phyloP scores from a whole-genome alignment of 2,888 invertebrate species.

The Gari tellinella region DNA sequence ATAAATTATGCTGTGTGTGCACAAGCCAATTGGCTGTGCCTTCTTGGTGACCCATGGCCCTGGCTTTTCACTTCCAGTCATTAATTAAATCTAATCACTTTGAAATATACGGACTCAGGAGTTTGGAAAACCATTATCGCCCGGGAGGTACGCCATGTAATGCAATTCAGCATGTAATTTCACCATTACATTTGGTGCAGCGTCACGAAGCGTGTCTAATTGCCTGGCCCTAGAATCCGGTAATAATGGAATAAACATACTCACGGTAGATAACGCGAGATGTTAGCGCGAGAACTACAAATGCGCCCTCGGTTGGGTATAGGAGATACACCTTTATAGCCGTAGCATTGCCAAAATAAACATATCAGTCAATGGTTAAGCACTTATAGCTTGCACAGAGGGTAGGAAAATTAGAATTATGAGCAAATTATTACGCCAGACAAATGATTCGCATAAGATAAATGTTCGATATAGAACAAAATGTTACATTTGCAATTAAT shows the following conservation, averaged over 20 bases:
- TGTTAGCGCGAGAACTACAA: not conserved
- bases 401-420: too few species aligned
- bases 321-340: not conserved
- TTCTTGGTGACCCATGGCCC: too few species aligned
- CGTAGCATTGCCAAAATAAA: not conserved
- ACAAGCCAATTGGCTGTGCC: too few species aligned
- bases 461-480: too few species aligned
- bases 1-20: too few species aligned
- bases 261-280: not conserved
- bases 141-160: not conserved
- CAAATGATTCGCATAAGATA: too few species aligned
- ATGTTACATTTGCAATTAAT: too few species aligned
- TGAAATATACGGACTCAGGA: conserved; percentile 1
- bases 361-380: conserved; percentile 2
- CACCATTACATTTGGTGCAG: conserved; percentile 10
- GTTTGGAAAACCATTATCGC: conserved; percentile 1
- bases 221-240: conserved; percentile 4
- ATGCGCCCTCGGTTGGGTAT: too few species aligned
- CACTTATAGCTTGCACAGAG: conserved; percentile 1
- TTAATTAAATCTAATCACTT: conserved; percentile 10
- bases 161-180: conserved; percentile 19
- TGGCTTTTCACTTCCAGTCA: not conserved
- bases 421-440: too few species aligned
- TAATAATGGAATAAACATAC: conserved; percentile 8
- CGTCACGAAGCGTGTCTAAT: conserved; percentile 9